phyloP scores from a whole-genome alignment of 2,113 vertebrate genomes.

The Cyprinodon variegatus region DNA sequence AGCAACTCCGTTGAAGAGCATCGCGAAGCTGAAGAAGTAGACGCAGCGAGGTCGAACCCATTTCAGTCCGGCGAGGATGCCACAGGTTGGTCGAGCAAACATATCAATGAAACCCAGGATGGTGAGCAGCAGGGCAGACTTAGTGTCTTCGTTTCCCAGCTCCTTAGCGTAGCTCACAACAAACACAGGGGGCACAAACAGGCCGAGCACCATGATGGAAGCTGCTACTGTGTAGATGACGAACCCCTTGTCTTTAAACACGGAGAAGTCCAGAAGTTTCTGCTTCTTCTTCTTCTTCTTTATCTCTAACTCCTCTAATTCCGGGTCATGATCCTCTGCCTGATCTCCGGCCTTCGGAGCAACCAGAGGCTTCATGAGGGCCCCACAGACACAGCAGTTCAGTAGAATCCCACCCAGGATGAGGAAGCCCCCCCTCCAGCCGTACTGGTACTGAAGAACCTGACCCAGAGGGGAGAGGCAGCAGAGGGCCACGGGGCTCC shows the following conservation, averaged over 20 bases:
- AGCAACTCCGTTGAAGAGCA: conserved; percentile 92
- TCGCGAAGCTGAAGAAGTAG: conserved; percentile 93
- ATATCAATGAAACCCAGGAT: conserved; percentile 94
- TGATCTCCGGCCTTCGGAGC: conserved; percentile 51
- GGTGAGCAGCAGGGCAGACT: conserved; percentile 89
- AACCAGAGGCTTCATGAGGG: conserved; percentile 89
- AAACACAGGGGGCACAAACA: conserved; percentile 95
- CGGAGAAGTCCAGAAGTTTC: conserved; percentile 89
- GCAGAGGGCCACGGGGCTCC: conserved; percentile 92
- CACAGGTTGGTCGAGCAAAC: conserved; percentile 89
- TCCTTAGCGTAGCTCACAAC: conserved; percentile 95
- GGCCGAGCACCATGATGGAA: conserved; percentile 94
- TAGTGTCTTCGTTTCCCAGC: conserved; percentile 86
- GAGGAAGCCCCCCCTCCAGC: conserved; percentile 94
- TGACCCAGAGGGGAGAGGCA: conserved; percentile 92
- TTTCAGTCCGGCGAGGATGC: conserved; percentile 86
- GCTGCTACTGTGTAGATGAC: conserved; percentile 89
- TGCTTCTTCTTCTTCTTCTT: conserved; percentile 64
- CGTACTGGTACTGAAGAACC: conserved; percentile 86
- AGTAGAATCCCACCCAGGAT: conserved; percentile 91
- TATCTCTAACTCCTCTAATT: conserved; percentile 1
- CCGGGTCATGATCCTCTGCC: neutral
- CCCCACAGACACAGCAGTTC: conserved; percentile 93
- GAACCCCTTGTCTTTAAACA: conserved; percentile 90
- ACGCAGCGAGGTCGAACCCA: conserved; percentile 90